Evolutionary conservation across 2,888 invertebrate genomes (phyloP).

Genomic region (Dascillus cervinus): DNA sequence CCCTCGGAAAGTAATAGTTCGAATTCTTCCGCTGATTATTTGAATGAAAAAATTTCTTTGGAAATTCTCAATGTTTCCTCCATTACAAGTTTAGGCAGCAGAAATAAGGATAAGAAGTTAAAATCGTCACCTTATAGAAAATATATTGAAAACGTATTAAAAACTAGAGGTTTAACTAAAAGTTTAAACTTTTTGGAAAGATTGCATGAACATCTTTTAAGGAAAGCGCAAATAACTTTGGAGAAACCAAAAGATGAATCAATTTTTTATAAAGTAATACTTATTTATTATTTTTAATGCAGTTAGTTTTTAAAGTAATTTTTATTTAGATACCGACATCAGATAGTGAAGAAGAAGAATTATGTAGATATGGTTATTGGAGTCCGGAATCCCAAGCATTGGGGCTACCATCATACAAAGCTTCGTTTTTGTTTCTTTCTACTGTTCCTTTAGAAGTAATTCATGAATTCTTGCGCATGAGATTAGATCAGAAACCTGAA

Average conservation of each 20-base stretch:
- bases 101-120: conserved; percentile 16
- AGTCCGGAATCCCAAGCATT: conserved; percentile 68
- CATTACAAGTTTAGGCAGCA: conserved; percentile 36
- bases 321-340: too few relatives aligned
- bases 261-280: conserved; percentile 28
- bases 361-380: conserved; percentile 65
- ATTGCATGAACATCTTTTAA: conserved; percentile 58
- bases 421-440: conserved; percentile 78
- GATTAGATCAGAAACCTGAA: conserved; percentile 74
- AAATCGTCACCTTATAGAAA: conserved; percentile 48
- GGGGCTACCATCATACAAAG: conserved; percentile 76
- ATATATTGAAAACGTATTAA: conserved; percentile 81
- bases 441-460: conserved; percentile 85
- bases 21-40: conserved; percentile 30
- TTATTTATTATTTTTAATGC: not conserved
- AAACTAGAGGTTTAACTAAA: conserved; percentile 78
- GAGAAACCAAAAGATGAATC: conserved; percentile 46
- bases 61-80: conserved; percentile 46
- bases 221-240: conserved; percentile 64
- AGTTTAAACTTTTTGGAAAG: conserved; percentile 72
- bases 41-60: conserved; percentile 20
- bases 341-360: conserved; percentile 48
- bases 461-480: conserved; percentile 80
- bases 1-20: conserved; percentile 46
- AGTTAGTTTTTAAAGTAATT: not conserved